phyloP scores from a whole-genome alignment of 2,888 invertebrate species.

The Apantesis nais region DNA sequence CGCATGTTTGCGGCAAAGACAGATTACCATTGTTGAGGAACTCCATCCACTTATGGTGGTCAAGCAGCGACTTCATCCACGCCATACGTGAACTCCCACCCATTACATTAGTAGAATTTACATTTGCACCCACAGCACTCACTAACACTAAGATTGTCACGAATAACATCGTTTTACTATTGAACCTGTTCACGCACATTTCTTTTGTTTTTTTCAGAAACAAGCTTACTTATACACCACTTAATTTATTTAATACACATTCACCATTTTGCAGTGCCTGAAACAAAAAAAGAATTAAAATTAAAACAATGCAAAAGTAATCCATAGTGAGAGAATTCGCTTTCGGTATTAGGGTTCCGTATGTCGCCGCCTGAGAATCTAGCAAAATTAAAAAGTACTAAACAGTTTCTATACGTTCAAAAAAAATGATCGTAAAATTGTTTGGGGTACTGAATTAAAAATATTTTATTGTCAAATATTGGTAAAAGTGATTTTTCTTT shows the following conservation, averaged over 20 bases:
- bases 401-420: too few relatives aligned
- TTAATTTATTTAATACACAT: conserved; percentile 27
- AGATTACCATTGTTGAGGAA: conserved; percentile 78
- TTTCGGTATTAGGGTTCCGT: conserved; percentile 12
- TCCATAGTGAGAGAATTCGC: conserved; percentile 1
- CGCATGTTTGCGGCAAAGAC: conserved; percentile 71
- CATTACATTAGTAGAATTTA: conserved; percentile 58
- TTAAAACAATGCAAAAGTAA: conserved; percentile 22
- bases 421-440: too few relatives aligned
- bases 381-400: too few relatives aligned
- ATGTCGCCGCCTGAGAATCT: background rate
- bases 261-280: conserved; percentile 50
- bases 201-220: conserved; percentile 25
- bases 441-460: too few relatives aligned
- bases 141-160: conserved; percentile 71
- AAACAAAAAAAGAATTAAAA: conserved; percentile 42
- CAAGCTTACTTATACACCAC: conserved; percentile 25
- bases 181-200: conserved; percentile 45
- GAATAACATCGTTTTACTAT: conserved; percentile 63
- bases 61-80: conserved; percentile 88
- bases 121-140: conserved; percentile 74
- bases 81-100: conserved; percentile 80
- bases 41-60: conserved; percentile 86
- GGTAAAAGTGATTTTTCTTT: too few relatives aligned
- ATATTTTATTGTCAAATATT: too few relatives aligned